Percentiles rank a stretch among this genome's conserved stretches.
phyloP scores from a whole-genome alignment of 2,888 invertebrate genomes.

The Meteorus cinctellus region DNA sequence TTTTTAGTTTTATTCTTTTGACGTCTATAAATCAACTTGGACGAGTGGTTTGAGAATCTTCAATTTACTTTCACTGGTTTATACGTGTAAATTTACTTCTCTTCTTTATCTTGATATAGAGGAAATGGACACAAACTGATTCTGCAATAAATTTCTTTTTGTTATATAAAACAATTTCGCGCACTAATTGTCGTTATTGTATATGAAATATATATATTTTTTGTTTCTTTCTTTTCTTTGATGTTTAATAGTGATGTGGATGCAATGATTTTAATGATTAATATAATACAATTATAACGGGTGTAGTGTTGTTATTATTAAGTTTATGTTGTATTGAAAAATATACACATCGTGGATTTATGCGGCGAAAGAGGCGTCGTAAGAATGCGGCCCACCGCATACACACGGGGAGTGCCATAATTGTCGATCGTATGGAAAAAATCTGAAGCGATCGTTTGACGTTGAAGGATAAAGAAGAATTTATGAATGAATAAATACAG shows the following conservation, averaged over 20 bases:
- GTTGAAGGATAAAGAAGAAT: neutral
- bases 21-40: slow-evolving; percentile 9
- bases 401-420: slow-evolving; percentile 16
- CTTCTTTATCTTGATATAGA: neutral
- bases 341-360: slow-evolving; percentile 20
- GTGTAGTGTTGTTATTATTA: neutral
- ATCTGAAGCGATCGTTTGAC: neutral
- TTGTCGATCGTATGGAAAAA: neutral
- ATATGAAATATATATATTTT: neutral
- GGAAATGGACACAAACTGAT: neutral
- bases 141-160: neutral
- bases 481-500: neutral
- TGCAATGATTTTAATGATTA: slow-evolving; percentile 17
- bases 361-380: slow-evolving; percentile 9
- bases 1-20: neutral
- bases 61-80: slow-evolving; percentile 4
- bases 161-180: slow-evolving; percentile 37
- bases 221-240: no score
- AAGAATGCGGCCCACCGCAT: slow-evolving; percentile 22
- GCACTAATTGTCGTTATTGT: slow-evolving; percentile 36
- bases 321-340: neutral
- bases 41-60: neutral
- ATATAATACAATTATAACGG: slow-evolving; percentile 8
- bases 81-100: neutral
- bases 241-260: slow-evolving; percentile 14